Base-by-base conservation (phyloP, 2,797 vertebrate species). In the Helostoma temminkii region DNA sequence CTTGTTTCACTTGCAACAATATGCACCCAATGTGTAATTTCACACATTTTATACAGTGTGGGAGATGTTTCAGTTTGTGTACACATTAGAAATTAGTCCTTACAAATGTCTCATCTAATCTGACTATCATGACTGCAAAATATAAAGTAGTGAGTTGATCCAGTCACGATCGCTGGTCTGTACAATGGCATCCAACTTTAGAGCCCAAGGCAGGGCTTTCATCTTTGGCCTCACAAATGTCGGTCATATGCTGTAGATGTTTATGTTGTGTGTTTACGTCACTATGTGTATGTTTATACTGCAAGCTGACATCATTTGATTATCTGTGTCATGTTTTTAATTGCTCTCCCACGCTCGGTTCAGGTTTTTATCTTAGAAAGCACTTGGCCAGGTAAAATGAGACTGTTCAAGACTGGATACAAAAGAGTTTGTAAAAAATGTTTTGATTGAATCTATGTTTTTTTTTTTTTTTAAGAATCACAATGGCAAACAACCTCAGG, bases 1-100 rank as follows among this genome's bases (percentile, higher is more conserved):
- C 14, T 68, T 39, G 14, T 67, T 49, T 45, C 3, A 22, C 14
- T 41, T 26, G 3, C 25, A 41, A 14, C 50, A 46, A 66, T 45
- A 10, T 36, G 16, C 18, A 30, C 53, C 18, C 19, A 34, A 2
- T 16, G 4, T 3, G 7, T 9, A 45, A 6, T 7, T 68, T 8
- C 39, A 18, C 6, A 47, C 25, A 11, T 47, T 62, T 54, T 22
- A 41, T 11, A 9, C 15, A 39, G 12, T 0, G 4, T 18, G 39
- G 21, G 25, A n/a, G 6, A 56, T n/a, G 1, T 19, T 48, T 37
- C 8, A 28, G 2, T 21, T 32, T 9, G 11, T 10, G 5, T 22
- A 37, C 18, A 22, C 28, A 26, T 54, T 21, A 47, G 30, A 37
- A 37, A 19, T 5, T 3, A 34, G 12, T 22, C 3, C 7, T 32